Evolutionary conservation across 2,888 invertebrate species (phyloP), one percentile per base, ranked within the genome.

Genomic region (Peribatodes rhomboidaria): DNA sequence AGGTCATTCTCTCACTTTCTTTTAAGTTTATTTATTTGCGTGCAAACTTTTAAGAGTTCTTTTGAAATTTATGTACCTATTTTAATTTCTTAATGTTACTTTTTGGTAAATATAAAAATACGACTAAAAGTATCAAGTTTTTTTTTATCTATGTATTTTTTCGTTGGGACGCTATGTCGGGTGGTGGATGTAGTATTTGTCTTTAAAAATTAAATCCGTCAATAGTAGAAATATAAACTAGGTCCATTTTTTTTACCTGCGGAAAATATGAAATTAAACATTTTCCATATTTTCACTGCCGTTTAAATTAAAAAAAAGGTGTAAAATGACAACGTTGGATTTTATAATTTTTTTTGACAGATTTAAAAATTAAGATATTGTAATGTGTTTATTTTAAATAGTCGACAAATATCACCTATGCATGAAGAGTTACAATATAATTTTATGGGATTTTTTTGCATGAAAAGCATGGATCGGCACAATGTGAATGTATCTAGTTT

Each of bases 401-500:
- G 56, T 79, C 73, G 74, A 73, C 13, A 72, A 70, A 74, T 74
- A 70, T 79, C 75, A 72, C 74, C 65, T 66, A 56, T 70, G 80
- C 80, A 80, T 80, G 80, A 55, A 56, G 44, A 64, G 16, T 59
- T 56, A 64, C 37, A 53, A 49, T 60, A 44, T 35, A 39, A 37
- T 35, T 42, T 49, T 57, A 46, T 37, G 52, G 68, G 41, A 65
- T 62, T 46, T 62, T 46, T 56, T 68, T 81, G 89, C 87, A 87
- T 88, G 87, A 67, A 68, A 64, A 60, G 89, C 89, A 89, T 88
- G 89, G 72, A 58, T 67, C 66, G 85, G 84, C 90, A 88, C 89
- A 88, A 88, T 87, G 88, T 88, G 83, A 81, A 87, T 88, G 85
- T 88, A 85, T 83, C 78, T 75, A 55, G 9, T 16, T 58, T 50